Evolutionary conservation across 2,113 vertebrate genomes (phyloP).

Genomic region (Psettodes erumei): DNA sequence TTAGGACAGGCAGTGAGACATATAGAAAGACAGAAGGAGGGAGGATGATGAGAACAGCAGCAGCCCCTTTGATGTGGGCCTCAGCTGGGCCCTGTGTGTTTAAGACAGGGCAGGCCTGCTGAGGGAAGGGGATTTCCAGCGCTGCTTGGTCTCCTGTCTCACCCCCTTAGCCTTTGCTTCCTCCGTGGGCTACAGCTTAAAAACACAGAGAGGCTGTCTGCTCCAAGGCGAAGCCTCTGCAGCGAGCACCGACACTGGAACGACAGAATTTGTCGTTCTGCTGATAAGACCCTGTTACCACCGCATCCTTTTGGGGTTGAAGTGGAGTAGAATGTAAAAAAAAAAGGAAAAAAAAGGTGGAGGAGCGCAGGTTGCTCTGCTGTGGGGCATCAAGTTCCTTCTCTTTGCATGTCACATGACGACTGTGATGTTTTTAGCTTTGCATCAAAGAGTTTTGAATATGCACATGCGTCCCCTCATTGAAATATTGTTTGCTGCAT

Average conservation of each 20-base stretch:
- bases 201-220: constrained; percentile 43
- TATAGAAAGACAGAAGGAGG: constrained; percentile 55
- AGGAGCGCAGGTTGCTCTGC: constrained; percentile 9
- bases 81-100: constrained; percentile 59
- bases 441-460: constrained; percentile 5
- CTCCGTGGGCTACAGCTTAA: constrained; percentile 54
- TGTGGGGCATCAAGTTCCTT: neutral
- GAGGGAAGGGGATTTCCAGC: constrained; percentile 80
- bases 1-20: constrained; percentile 55
- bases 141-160: constrained; percentile 61
- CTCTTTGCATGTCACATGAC: constrained; percentile 1
- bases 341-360: too few relatives aligned
- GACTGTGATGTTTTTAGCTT: neutral
- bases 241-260: constrained; percentile 24
- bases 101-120: constrained; percentile 56
- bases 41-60: constrained; percentile 73
- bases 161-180: constrained; percentile 64
- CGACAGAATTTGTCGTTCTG: constrained; percentile 14
- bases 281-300: neutral
- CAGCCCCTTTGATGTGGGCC: constrained; percentile 75
- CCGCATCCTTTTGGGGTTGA: neutral
- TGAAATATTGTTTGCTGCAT: neutral
- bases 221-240: neutral
- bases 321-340: neutral
- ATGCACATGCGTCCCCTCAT: neutral